phyloP scores from a whole-genome alignment of 1,140 invertebrate genomes.

The Apis laboriosa region DNA sequence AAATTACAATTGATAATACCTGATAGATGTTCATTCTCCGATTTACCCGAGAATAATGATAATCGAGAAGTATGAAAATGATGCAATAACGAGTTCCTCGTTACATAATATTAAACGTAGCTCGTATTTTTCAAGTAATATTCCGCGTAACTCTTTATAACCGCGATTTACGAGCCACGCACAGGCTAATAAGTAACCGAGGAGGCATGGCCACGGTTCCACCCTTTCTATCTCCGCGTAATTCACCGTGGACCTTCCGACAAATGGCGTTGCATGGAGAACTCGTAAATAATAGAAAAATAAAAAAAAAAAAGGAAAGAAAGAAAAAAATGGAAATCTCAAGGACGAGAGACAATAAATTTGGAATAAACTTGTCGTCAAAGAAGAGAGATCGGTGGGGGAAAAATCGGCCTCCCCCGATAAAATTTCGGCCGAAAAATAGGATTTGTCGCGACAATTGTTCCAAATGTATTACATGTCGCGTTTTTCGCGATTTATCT shows the following conservation, averaged over 20 bases:
- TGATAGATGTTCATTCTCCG: not conserved
- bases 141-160: conserved; percentile 19
- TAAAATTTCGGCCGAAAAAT: not conserved
- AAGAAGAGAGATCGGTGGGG: too few relatives aligned
- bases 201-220: not conserved
- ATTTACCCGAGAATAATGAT: not conserved
- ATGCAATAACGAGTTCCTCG: not conserved
- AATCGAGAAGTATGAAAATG: too few relatives aligned
- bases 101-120: not conserved
- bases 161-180: conserved; percentile 8
- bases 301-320: too few relatives aligned
- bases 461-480: not conserved
- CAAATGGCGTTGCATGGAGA: not conserved
- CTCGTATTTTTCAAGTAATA: conserved; percentile 9
- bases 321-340: too few relatives aligned
- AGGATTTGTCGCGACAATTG: not conserved
- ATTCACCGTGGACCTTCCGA: not conserved
- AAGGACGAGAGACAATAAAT: too few relatives aligned
- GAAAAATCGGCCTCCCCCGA: too few relatives aligned
- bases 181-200: not conserved
- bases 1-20: too few relatives aligned
- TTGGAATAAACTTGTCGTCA: too few relatives aligned
- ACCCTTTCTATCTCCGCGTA: not conserved
- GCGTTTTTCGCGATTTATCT: conserved; percentile 15
- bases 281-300: too few relatives aligned